These are phyloP conservation scores for Smittia sp. DNA, from an alignment of 2,888 invertebrate species.

Conservation along the genomic window DNA sequence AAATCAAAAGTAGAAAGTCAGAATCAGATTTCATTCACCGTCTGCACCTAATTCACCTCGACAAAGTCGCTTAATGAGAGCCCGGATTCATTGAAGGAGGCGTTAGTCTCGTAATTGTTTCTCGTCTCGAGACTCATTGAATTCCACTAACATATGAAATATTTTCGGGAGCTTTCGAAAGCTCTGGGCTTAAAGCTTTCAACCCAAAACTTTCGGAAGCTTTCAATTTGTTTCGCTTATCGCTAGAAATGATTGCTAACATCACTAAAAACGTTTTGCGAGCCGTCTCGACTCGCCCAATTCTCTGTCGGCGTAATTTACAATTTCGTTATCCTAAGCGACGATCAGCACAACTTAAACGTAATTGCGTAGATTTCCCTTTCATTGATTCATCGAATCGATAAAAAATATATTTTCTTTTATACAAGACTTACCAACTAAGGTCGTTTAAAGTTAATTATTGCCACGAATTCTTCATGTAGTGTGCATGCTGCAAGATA, in stretches of 20 bases:
- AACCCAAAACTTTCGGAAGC: not conserved
- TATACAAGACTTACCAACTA: conserved; percentile 28
- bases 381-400: not conserved
- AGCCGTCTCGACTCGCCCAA: not conserved
- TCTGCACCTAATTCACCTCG: not conserved
- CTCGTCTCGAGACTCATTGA: not conserved
- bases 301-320: conserved; percentile 18
- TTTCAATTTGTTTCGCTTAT: not conserved
- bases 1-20: too few species aligned
- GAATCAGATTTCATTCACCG: too few species aligned
- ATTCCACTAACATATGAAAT: not conserved
- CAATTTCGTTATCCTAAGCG: conserved; percentile 20
- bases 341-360: not conserved
- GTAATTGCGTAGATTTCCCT: conserved; percentile 35
- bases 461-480: conserved; percentile 32
- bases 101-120: not conserved
- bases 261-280: not conserved
- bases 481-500: too few species aligned
- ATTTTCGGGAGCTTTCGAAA: not conserved
- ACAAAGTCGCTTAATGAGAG: not conserved
- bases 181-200: not conserved
- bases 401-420: conserved; percentile 35
- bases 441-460: conserved; percentile 38
- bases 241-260: not conserved
- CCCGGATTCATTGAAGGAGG: not conserved